Conservation (phyloP, 2,888 invertebrate genomes). For the Drosophila meridionalis region DNA sequence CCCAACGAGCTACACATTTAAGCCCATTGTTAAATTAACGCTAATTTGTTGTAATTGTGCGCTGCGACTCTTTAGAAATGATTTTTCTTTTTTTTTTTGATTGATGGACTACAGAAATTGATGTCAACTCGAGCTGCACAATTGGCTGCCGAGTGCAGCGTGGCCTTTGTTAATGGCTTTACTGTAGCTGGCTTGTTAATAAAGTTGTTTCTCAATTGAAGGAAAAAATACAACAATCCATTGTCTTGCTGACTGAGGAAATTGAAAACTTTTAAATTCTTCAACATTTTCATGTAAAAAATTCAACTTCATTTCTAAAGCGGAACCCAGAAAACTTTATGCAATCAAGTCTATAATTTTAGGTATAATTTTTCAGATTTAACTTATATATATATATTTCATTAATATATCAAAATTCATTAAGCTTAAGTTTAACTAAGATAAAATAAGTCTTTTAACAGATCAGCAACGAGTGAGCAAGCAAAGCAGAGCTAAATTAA, state of each 20-base stretch:
- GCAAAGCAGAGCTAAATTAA: not conserved
- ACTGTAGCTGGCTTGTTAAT: slow-evolving; percentile 5
- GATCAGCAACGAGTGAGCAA: not conserved
- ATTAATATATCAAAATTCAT: not conserved
- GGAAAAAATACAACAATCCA: not conserved
- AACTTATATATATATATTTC: not conserved
- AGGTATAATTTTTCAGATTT: no score
- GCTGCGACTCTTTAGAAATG: slow-evolving; percentile 47
- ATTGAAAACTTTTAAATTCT: not conserved
- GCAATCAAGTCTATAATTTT: no score
- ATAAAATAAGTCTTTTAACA: no score
- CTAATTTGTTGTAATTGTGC: slow-evolving; percentile 62
- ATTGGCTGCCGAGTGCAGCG: slow-evolving; percentile 16
- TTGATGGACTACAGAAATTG: slow-evolving; percentile 28
- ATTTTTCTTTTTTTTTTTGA: slow-evolving; percentile 40
- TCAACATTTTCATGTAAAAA: not conserved
- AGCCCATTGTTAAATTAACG: slow-evolving; percentile 35
- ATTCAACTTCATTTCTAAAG: no score
- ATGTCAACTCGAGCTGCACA: slow-evolving; percentile 40
- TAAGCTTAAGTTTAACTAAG: not conserved
- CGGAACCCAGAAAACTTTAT: no score
- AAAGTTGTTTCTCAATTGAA: slow-evolving; percentile 14
- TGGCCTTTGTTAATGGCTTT: slow-evolving; percentile 19
- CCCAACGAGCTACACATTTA: not conserved
- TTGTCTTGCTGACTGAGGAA: not conserved